Evolutionary conservation across 2,113 vertebrate species (phyloP), one percentile per base, ranked within the genome.

Genomic region (Ictidomys tridecemlineatus): DNA sequence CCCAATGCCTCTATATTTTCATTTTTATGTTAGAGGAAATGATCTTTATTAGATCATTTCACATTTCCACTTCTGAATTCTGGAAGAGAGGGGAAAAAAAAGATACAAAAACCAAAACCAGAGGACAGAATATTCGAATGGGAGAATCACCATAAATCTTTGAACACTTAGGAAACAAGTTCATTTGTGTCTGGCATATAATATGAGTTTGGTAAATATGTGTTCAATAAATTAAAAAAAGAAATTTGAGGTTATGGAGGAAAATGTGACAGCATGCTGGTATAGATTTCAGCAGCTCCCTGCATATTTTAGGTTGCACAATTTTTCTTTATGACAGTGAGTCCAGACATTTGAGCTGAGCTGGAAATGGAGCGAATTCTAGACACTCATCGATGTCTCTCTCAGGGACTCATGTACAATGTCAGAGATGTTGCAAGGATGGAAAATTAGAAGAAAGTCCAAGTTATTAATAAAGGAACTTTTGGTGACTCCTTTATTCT

Each of bases 361-460:
- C 11, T 58, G 9, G 11, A 39, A 73, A 45, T 32, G 28, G 2
- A 11, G 9, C 26, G 39, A 73, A 61, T 67, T 3, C 2, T 78
- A n/a, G 9, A 11, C 17, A 51, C 3, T 32, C 53, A 37, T 22
- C 5, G 14, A 34, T n/a, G 2, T 24, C 22, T 84, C 30, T 20
- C 13, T 34, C 7, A 34, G 17, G 34, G 4, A 5, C 12, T 3
- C 30, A 3, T 17, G 1, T 12, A 42, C 17, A 3, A 32, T 37
- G n/a, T 73, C 28, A 82, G 39, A 80, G 58, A 85, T 45, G n/a
- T 3, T 11, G 4, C 24, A 65, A 4, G 9, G 7, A 26, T 22
- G 8, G 12, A 30, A 39, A 77, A 13, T 17, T 48, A 8, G 14
- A 53, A 12, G 77, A 74, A 87, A 24, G 8, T 4, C 70, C 67